These are phyloP conservation scores for Eristalis arbustorum DNA, from an alignment of 2,888 invertebrate genomes.

Conservation along the genomic window DNA sequence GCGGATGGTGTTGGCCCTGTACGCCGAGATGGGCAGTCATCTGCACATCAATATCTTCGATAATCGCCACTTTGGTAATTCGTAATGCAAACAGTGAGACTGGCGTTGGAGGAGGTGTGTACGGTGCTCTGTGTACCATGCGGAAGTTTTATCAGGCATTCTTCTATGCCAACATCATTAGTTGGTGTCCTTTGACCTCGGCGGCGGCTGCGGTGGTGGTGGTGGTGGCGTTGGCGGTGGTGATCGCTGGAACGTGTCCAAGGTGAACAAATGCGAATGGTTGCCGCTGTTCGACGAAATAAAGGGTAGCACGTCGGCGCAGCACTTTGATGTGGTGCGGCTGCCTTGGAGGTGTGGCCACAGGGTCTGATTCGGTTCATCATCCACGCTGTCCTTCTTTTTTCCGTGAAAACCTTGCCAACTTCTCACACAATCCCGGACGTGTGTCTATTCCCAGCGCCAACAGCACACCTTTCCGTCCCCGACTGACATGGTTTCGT, in stretches of 20 bases:
- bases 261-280: conserved; percentile 62
- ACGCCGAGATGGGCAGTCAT: conserved; percentile 50
- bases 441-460: neutral
- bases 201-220: neutral
- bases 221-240: neutral
- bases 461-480: neutral
- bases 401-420: no score
- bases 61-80: conserved; percentile 70
- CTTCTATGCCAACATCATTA: conserved; percentile 68
- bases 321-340: neutral
- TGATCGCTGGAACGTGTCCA: conserved; percentile 63
- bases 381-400: no score
- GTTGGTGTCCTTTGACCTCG: conserved; percentile 65
- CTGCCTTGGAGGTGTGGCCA: no score
- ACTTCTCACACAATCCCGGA: neutral
- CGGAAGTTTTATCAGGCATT: conserved; percentile 69
- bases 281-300: conserved; percentile 15
- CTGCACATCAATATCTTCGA: conserved; percentile 69
- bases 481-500: neutral
- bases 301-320: neutral
- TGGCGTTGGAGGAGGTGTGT: neutral
- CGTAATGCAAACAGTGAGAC: conserved; percentile 63
- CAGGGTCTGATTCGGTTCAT: no score
- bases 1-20: conserved; percentile 50
- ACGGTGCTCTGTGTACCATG: conserved; percentile 46